Evolutionary conservation across 2,797 vertebrate genomes (phyloP).

Genomic region (Mareca penelope): DNA sequence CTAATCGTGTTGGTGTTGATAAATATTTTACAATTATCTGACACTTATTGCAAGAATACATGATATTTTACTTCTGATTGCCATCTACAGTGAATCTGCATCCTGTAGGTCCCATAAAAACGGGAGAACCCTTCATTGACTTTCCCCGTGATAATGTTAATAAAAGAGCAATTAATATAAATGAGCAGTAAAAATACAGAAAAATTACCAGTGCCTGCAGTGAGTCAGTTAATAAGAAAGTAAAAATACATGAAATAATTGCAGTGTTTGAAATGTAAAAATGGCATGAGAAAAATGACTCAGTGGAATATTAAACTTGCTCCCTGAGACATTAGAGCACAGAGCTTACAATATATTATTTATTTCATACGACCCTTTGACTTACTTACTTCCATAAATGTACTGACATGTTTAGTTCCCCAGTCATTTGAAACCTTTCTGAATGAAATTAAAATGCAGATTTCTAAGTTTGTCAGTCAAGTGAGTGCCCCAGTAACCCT

Average conservation of each 20-base stretch:
- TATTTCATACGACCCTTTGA: not conserved
- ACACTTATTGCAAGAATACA: conserved; percentile 60
- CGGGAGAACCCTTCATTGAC: conserved; percentile 64
- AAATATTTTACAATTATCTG: conserved; percentile 77
- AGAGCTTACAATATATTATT: conserved; percentile 31
- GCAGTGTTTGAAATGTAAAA: conserved; percentile 75
- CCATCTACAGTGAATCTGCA: conserved; percentile 67
- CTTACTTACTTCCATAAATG: not conserved
- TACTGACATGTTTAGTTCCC: not conserved
- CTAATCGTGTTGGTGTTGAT: conserved; percentile 67
- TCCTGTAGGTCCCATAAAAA: conserved; percentile 57
- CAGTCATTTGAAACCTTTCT: conserved; percentile 1
- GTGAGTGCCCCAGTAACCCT: not conserved
- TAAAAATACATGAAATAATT: conserved; percentile 83
- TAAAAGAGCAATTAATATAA: conserved; percentile 77
- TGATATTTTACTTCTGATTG: conserved; percentile 72
- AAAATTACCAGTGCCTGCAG: conserved; percentile 77
- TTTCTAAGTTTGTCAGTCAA: conserved; percentile 16
- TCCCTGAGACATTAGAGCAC: conserved; percentile 40
- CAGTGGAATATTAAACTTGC: conserved; percentile 70
- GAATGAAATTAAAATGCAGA: conserved; percentile 20
- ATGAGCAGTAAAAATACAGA: conserved; percentile 75
- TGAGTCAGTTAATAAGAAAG: conserved; percentile 81
- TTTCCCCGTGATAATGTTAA: conserved; percentile 72
- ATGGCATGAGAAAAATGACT: conserved; percentile 75